Base-by-base conservation (phyloP, 2,113 vertebrate genomes). In the Salvator merianae region DNA sequence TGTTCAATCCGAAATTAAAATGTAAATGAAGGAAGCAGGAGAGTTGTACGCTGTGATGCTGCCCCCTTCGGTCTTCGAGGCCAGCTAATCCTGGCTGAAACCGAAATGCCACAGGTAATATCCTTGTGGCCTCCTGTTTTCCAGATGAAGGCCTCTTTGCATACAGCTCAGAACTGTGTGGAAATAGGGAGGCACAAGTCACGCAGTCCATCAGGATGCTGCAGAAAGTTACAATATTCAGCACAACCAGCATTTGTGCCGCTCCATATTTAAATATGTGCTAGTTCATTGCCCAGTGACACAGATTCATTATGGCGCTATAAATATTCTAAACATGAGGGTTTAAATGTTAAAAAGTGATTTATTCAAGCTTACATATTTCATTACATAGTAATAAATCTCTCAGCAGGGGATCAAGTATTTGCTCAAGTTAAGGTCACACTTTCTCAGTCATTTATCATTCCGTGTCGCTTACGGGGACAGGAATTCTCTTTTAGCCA, bases 301-400 rank as follows among this genome's bases (percentile, higher is more conserved):
- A 62, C 68, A 78, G 26, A 79, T 73, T 36, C 68, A 50, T 84
- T 79, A 79, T 3, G 9, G 36, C 53, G 34, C 36, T 84, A 63
- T 72, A 71, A 79, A 79, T 79, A 84, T 79, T 79, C 83, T 63
- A 84, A 78, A 47, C 83, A 70, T 28, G 53, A 78, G 76, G 53
- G 68, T 43, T 84, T 84, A 72, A 84, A 84, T 77, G 83, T 84
- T 84, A 63, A 84, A 79, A 78, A 84, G 50, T 84, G 76, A 84
- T 72, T 84, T 72, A 84, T 84, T 63, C 53, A 79, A 59, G 76
- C 83, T 63, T 79, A 79, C 83, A 47, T 63, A 72, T 84, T 84
- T 79, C 83, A 84, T 84, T 79, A 84, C 76, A 34, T 7, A 20
- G 76, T 71, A 71, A 84, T 84, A 78, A 79, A 84, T 84, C 76